Base-by-base conservation (phyloP, 2,113 vertebrate genomes). In the Vulpes vulpes region DNA sequence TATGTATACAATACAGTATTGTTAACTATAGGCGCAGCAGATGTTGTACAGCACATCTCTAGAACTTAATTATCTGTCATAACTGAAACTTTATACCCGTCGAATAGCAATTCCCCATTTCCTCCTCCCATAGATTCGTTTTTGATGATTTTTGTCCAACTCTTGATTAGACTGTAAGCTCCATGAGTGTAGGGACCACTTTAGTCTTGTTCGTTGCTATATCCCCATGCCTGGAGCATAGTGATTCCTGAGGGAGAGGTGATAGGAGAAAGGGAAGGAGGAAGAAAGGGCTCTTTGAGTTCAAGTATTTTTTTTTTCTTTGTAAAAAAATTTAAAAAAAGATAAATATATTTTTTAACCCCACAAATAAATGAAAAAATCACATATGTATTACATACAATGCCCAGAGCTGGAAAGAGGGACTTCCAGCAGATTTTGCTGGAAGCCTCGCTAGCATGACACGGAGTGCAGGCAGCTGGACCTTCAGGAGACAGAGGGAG, bases 401-500 rank as follows among this genome's bases (percentile, higher is more conserved):
- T 88, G 23, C 6, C 79, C 35, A 90, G 74, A 78, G 73, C 16
- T 81, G 10, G 64, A 76, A 92, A 38, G 30, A 82, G 38, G n/a
- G 57, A 38, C 9, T 78, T 92, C 20, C 35, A 62, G 3, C 2
- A 38, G 27, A 86, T 74, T 83, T 59, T 14, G 5, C 43, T 15
- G 55, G 65, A 90, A 92, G 49, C 59, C 32, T 96, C 32, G 62
- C 64, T 60, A 90, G 32, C 71, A 78, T 49, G 73, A 69, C 73
- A 65, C 12, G 27, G 80, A 69, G 60, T 38, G 6, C 87, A 30
- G 23, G 6, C 90, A 30, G 23, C 51, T 38, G 90, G 25, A 83
- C 38, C 80, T 97, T 82, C 62, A 59, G 74, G 83, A 95, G 76
- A 82, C 57, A 55, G 14, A 16, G 27, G 78, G 85, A 96, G 53